A percentile compares a stretch with the other conserved stretches of the same genome.
Conservation (phyloP, 1,140 invertebrate species). For the Dysdera silvatica region DNA sequence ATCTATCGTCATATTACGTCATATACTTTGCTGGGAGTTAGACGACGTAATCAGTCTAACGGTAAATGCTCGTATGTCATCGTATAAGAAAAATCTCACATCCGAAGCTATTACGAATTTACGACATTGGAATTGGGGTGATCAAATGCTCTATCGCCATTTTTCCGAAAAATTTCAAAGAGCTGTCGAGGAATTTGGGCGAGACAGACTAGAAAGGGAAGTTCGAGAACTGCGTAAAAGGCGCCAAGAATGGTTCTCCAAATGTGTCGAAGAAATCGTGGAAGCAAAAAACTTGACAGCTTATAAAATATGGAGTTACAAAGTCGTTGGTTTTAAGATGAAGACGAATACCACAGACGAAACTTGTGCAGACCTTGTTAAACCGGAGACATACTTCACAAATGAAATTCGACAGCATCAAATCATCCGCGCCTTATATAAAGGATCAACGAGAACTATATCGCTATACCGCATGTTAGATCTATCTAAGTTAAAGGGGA, state of each 20-base stretch:
- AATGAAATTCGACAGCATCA: slow-evolving; percentile 26
- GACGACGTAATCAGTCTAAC: slow-evolving; percentile 45
- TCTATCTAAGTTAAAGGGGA: slow-evolving; percentile 17
- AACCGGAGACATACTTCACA: slow-evolving; percentile 29
- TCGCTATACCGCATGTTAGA: slow-evolving; percentile 12
- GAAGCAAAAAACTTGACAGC: slow-evolving; percentile 14
- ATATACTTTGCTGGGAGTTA: slow-evolving; percentile 48
- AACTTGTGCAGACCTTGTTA: slow-evolving; percentile 27
- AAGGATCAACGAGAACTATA: slow-evolving; percentile 15
- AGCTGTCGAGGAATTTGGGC: slow-evolving; percentile 23
- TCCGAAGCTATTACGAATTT: slow-evolving; percentile 13
- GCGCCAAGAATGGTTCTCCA: slow-evolving; percentile 21
- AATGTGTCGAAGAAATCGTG: slow-evolving; percentile 27
- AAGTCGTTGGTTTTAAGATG: slow-evolving; percentile 26
- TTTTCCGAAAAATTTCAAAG: slow-evolving; percentile 29
- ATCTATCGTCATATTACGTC: slow-evolving; percentile 47
- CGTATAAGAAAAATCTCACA: slow-evolving; percentile 26
- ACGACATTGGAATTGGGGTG: slow-evolving; percentile 27
- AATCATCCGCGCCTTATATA: slow-evolving; percentile 3
- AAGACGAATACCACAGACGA: slow-evolving; percentile 10
- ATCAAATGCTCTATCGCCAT: slow-evolving; percentile 30
- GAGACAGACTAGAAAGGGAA: slow-evolving; percentile 22
- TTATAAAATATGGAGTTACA: slow-evolving; percentile 20
- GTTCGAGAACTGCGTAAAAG: slow-evolving; percentile 21
- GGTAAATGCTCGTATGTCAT: slow-evolving; percentile 38